Conservation (phyloP, 2,888 invertebrate genomes). For the Eristalinus aeneus region DNA sequence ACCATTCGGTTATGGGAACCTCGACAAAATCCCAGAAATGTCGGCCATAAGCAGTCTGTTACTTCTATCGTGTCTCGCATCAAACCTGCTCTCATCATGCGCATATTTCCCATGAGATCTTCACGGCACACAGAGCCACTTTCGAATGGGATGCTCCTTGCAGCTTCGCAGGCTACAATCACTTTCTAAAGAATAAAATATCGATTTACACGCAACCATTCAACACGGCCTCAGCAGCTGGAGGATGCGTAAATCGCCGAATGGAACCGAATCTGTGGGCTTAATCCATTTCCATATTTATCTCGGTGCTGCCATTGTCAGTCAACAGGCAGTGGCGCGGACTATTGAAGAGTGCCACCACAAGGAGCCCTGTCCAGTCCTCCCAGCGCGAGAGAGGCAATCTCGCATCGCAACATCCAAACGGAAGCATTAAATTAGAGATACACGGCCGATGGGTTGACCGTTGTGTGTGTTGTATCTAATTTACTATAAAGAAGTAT, state of each 20-base stretch:
- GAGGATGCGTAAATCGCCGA: conserved; percentile 66
- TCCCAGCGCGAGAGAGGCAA: not conserved
- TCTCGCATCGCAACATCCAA: conserved; percentile 47
- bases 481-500: conserved; percentile 62
- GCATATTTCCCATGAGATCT: not conserved
- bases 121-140: not conserved
- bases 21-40: not conserved
- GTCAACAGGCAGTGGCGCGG: not conserved
- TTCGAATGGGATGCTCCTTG: not conserved
- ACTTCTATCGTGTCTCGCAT: not conserved
- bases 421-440: conserved; percentile 70
- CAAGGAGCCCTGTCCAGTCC: not conserved
- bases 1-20: not conserved
- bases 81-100: not conserved
- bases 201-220: conserved; percentile 50
- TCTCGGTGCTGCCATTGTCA: conserved; percentile 54
- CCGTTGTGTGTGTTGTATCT: conserved; percentile 66
- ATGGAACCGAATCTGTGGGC: conserved; percentile 58
- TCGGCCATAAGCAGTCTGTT: not conserved
- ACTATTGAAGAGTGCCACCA: not conserved
- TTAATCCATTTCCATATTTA: conserved; percentile 70
- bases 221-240: not conserved
- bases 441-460: conserved; percentile 66
- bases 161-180: conserved; percentile 19
- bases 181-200: conserved; percentile 47